Evolutionary conservation across 2,888 invertebrate genomes (phyloP), one percentile per base, ranked within the genome.

Genomic region (Creontiades dilutus): DNA sequence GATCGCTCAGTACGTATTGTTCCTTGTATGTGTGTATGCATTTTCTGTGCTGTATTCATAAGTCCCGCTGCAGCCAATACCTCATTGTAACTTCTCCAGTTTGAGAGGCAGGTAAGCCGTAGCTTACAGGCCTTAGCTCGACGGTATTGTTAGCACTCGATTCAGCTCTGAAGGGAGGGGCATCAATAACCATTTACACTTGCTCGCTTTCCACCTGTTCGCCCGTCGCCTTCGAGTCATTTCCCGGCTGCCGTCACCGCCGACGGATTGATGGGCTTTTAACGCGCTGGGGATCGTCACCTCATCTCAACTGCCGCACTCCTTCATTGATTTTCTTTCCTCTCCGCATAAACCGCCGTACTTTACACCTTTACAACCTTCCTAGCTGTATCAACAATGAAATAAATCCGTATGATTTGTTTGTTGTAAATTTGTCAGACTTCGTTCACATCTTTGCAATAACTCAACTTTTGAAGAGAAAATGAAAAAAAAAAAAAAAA

Each of bases 191-290:
- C 19, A 23, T 68, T 68, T 23, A 23, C 23, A 4, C 68, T 19
- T 12, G 23, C 57, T n/a, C 57, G 7, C 57, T 57, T n/a, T n/a
- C 68, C 68, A 68, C 68, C 68, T 68, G 68, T 68, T 68, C 27
- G 68, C 68, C 9, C 68, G 61, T 61, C 61, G 14, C 61, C 27
- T 68, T 27, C 23, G 27, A 68, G 68, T 68, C 23, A 23, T 68
- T 23, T 68, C 68, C n/a, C 27, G 23, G 23, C 23, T 23, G 12
- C 68, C 27, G 19, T 11, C 68, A 68, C 11, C 7, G 14, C 9
- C 68, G 5, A 13, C 19, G 68, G 27, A 68, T 68, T 68, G 68
- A 68, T 68, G 68, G 13, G 68, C 12, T 68, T 68, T 68, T 68
- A 68, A 68, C 27, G 68, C 23, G 23, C 12, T 27, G 23, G 19